Base-by-base conservation (phyloP, 2,888 invertebrate genomes). In the Heliothis peltigera region DNA sequence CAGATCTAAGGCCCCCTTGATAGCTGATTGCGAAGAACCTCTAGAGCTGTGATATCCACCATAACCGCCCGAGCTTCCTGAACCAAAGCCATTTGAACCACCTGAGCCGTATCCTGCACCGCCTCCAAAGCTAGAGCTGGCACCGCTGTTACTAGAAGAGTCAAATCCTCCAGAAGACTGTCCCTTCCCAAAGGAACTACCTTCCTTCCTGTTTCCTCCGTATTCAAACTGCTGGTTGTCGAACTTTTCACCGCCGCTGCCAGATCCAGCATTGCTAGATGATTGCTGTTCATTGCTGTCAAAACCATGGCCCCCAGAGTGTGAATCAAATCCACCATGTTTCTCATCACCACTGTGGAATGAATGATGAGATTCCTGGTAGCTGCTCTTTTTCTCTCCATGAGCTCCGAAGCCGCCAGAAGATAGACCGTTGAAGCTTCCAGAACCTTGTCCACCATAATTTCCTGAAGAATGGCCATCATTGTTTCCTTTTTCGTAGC, bases 1-100 rank as follows among this genome's bases (percentile, higher is more conserved):
- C 7, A 93, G 79, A 4, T 85, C 79, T 25, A 92, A 68, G n/a
- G 92, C 93, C 17, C 91, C 91, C 8, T 79, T 81, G 15, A 92
- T 74, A 21, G 89, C 83, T 1, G 87, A 78, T 28, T 86, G 83
- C 2, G 80, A 75, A 15, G 42, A 75, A 8, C 75, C 76, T 6
- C 19, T 63, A 6, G 64, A 69, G 17, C 57, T 62, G 6, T 61
- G 35, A 10, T 51, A 51, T 4, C 35, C 17, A 5, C 48, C 56
- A 17, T 52, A 62, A 39, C 64, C 65, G 18, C 56, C 15, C 2
- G 54, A 55, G 4, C 44, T 28, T 47, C 57, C 62, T 32, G 63
- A 22, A 12, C 69, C 52, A 6, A n/a, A 42, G 7, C 35, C 42
- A 15, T 56, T 51, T 10, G 49, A 57, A 6, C 70, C 52, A 17